These are phyloP conservation scores for Sphenopsis melanotis DNA, from an alignment of 2,797 vertebrate species.

Conservation along the genomic window DNA sequence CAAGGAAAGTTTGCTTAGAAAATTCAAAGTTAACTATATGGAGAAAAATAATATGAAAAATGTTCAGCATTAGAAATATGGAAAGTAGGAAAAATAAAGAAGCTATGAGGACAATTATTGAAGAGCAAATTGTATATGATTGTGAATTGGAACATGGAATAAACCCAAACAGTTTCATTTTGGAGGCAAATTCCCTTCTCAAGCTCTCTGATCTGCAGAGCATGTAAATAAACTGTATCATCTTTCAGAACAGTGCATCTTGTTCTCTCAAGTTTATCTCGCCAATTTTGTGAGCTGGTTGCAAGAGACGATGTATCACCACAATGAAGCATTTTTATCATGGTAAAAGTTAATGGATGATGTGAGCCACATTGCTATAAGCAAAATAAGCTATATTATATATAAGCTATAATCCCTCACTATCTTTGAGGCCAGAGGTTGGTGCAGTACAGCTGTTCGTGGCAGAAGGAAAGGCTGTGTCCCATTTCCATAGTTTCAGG, in stretches of 20 bases:
- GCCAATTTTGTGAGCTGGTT: background rate
- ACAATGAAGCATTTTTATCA: background rate
- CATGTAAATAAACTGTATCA: background rate
- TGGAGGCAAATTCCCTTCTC: background rate
- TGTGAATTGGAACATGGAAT: background rate
- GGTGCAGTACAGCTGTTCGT: background rate
- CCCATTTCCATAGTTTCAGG: background rate
- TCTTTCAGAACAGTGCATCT: background rate
- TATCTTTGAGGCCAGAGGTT: background rate
- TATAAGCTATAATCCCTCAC: background rate
- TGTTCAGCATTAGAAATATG: background rate
- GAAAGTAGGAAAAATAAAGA: background rate
- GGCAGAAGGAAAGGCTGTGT: background rate
- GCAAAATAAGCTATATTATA: background rate
- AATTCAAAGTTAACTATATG: background rate
- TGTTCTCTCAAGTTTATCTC: background rate
- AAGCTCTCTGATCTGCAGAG: background rate
- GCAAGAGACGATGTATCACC: background rate
- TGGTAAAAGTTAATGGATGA: background rate
- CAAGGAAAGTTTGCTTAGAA: background rate
- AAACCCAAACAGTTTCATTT: background rate
- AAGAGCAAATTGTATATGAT: background rate
- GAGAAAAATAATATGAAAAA: background rate
- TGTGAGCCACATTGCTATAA: background rate
- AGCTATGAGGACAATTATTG: background rate